Evolutionary conservation across 2,797 vertebrate genomes (phyloP), one percentile per base, ranked within the genome.

Genomic region (Eleutherodactylus coqui): DNA sequence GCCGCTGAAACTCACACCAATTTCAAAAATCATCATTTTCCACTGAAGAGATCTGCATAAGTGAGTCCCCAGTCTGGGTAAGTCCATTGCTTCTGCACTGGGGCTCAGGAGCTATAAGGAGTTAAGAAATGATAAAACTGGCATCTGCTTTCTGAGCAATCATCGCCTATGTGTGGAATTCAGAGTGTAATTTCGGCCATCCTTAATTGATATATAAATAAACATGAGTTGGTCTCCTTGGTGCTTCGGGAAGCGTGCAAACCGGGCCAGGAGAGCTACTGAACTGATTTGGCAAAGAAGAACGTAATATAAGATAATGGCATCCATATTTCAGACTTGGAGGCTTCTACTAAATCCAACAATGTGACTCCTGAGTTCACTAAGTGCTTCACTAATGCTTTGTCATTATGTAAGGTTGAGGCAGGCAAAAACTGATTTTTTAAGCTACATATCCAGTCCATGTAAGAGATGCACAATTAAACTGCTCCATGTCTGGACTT

Each of bases 181-280:
- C 49, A 83, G 36, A 21, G 69, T 75, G 69, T 75, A 45, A 83
- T 73, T 75, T 83, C 81, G 75, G 34, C 81, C 36, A 75, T 83
- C 49, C n/a, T 32, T 83, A 73, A 73, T 83, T 75, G 51, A 75
- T 75, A 36, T 75, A 83, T 83, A 83, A 75, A 83, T 83, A 83
- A 82, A 83, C 81, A 73, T 53, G 24, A 51, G 60, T 7, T 67
- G 27, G 73, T 84, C 38, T 77, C 58, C 43, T 64, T 77, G 75
- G 60, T 64, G 75, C 43, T 69, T 45, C 27, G 55, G 2, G 41
- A 11, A 45, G 51, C 70, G 62, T 21, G 27, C 81, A 60, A 29
- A 27, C 38, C 29, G 7, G 29, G 72, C 79, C 49, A 83, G 43
- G 51, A 64, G 53, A 62, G 53, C 82, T 76, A 62, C 55, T 84